phyloP scores from a whole-genome alignment of 2,888 invertebrate genomes.

The Cheiracanthium punctorium region DNA sequence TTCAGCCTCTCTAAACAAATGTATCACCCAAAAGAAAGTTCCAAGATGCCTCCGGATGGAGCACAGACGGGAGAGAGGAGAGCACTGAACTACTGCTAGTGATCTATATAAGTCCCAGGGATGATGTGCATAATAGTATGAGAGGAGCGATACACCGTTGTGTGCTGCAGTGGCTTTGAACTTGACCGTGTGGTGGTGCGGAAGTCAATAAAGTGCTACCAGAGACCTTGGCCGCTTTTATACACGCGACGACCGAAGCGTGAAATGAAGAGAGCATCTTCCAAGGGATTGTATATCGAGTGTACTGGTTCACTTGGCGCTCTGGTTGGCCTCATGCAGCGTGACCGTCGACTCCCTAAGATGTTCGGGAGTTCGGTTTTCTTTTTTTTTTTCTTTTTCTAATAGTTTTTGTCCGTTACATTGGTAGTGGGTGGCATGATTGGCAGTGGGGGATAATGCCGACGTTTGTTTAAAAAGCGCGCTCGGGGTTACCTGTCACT shows the following conservation, averaged over 20 bases:
- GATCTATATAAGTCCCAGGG: slow-evolving; percentile 14
- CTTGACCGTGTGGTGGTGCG: slow-evolving; percentile 35
- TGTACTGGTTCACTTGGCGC: slow-evolving; percentile 63
- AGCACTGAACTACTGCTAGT: neutral
- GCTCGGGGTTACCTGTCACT: neutral
- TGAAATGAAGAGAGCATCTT: slow-evolving; percentile 55
- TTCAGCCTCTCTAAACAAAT: too few relatives aligned
- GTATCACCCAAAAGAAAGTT: too few relatives aligned
- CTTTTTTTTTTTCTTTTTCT: neutral
- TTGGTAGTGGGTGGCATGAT: neutral
- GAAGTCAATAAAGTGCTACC: slow-evolving; percentile 27
- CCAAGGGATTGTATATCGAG: slow-evolving; percentile 18
- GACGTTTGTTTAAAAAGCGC: neutral
- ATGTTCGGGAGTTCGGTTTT: neutral
- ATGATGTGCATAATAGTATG: neutral
- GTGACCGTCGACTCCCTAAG: slow-evolving; percentile 46
- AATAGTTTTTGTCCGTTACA: neutral
- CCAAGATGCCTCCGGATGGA: too few relatives aligned
- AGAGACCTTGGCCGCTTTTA: slow-evolving; percentile 34
- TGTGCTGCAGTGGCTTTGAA: slow-evolving; percentile 30
- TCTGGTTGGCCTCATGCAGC: slow-evolving; percentile 41
- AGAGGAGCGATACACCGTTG: neutral
- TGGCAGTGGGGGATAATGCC: neutral
- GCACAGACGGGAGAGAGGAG: too few relatives aligned
- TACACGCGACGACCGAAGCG: slow-evolving; percentile 40